Evolutionary conservation across 2,113 vertebrate species (phyloP).

Genomic region (Tenebrosternarchus preto): DNA sequence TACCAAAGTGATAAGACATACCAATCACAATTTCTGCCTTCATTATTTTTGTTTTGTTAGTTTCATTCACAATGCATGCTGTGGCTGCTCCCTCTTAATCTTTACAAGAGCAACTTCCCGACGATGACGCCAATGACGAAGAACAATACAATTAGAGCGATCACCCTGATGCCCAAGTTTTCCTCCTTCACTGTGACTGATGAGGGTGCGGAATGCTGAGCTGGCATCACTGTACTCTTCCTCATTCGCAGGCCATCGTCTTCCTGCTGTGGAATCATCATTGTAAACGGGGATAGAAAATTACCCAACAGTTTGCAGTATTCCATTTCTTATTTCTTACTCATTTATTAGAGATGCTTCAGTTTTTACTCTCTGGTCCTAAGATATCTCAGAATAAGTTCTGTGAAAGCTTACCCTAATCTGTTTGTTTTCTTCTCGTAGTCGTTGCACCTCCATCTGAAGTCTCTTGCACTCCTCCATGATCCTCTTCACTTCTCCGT

Average conservation of each 20-base stretch:
- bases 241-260: constrained; percentile 93
- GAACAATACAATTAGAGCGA: constrained; percentile 90
- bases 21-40: constrained; percentile 72
- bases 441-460: constrained; percentile 93
- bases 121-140: constrained; percentile 92
- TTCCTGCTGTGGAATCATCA: constrained; percentile 73
- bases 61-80: constrained; percentile 77
- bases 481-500: constrained; percentile 91
- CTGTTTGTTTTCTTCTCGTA: constrained; percentile 96
- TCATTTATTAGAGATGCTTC: background rate
- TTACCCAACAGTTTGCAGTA: background rate
- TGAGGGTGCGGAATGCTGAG: constrained; percentile 74
- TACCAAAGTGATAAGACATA: constrained; percentile 80
- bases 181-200: constrained; percentile 82
- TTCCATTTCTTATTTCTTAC: background rate
- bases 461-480: constrained; percentile 96
- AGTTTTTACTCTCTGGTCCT: background rate
- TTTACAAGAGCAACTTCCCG: constrained; percentile 96
- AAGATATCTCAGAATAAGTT: background rate
- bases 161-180: constrained; percentile 82
- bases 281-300: background rate
- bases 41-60: constrained; percentile 59
- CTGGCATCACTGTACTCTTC: constrained; percentile 81
- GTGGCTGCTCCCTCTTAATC: constrained; percentile 51
- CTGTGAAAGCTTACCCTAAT: constrained; percentile 80